phyloP scores from a whole-genome alignment of 2,797 vertebrate species.

The Philypnodon macrostomus region DNA sequence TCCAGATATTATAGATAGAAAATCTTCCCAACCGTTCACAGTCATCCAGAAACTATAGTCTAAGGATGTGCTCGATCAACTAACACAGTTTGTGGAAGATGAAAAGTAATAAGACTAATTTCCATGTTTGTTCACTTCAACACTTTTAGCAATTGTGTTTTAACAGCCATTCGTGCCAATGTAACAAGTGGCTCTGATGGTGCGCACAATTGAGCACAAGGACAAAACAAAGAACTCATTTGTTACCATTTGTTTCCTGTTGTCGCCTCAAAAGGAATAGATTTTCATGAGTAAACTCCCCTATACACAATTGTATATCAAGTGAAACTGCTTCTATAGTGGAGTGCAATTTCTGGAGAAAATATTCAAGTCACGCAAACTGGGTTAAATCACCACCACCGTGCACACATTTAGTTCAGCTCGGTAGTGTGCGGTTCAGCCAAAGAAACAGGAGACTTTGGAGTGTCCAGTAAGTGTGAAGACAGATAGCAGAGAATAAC shows the following conservation, averaged over 20 bases:
- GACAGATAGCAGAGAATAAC: neutral
- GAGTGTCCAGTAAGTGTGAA: conserved; percentile 21
- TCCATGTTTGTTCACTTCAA: conserved; percentile 14
- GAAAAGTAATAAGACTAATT: conserved; percentile 10
- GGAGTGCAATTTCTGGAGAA: conserved; percentile 51
- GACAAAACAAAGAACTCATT: conserved; percentile 20
- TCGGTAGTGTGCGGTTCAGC: conserved; percentile 40
- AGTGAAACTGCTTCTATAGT: conserved; percentile 15
- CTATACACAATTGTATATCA: conserved; percentile 46
- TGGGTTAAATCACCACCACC: conserved; percentile 64
- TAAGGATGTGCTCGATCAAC: neutral
- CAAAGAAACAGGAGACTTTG: conserved; percentile 17
- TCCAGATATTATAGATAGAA: neutral
- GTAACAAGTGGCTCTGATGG: conserved; percentile 13
- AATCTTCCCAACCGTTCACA: too few relatives aligned
- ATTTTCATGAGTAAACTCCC: conserved; percentile 27
- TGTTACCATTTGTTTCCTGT: conserved; percentile 1
- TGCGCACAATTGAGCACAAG: conserved; percentile 4
- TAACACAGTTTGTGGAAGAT: neutral
- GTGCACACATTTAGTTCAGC: conserved; percentile 52
- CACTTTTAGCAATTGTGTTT: conserved; percentile 15
- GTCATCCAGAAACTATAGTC: neutral
- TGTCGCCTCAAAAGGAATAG: conserved; percentile 11
- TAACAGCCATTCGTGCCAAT: neutral
- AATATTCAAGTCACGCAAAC: conserved; percentile 69